A percentile compares a stretch with the other conserved stretches of the same genome.
phyloP scores from a whole-genome alignment of 2,797 vertebrate species.

The Rhinoraja longicauda region DNA sequence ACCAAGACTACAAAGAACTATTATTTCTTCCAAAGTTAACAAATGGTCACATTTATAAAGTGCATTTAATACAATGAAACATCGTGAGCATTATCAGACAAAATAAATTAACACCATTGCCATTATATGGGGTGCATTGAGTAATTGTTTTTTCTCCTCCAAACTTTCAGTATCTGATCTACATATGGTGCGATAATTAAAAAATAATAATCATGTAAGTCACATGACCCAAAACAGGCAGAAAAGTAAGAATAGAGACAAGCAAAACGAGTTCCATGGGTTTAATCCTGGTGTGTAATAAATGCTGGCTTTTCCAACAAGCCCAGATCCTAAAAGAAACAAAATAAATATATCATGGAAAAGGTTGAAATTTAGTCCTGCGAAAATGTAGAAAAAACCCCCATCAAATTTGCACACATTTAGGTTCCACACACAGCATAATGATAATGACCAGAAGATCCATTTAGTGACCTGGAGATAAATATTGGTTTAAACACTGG shows the following conservation, averaged over 20 bases:
- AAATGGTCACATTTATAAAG: not conserved
- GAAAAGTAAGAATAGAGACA: not conserved
- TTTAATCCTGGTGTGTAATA: no score
- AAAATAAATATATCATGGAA: no score
- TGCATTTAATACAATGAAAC: not conserved
- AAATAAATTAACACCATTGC: not conserved
- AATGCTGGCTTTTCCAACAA: no score
- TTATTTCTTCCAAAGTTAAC: not conserved
- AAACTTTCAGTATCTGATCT: not conserved
- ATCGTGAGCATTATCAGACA: not conserved
- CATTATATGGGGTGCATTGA: not conserved
- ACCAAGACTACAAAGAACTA: not conserved
- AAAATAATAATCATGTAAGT: not conserved
- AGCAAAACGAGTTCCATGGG: not conserved
- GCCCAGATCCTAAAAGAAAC: no score
- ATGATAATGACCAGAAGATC: not conserved
- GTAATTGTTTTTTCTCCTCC: not conserved
- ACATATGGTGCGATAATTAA: not conserved
- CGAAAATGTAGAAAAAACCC: not conserved
- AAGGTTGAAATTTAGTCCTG: not conserved
- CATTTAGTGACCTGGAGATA: not conserved
- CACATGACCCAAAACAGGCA: not conserved
- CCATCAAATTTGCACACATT: not conserved
- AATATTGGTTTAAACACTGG: not conserved
- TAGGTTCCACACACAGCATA: not conserved